phyloP scores from a whole-genome alignment of 2,888 invertebrate species.

The Tenthredo scrophulariae region DNA sequence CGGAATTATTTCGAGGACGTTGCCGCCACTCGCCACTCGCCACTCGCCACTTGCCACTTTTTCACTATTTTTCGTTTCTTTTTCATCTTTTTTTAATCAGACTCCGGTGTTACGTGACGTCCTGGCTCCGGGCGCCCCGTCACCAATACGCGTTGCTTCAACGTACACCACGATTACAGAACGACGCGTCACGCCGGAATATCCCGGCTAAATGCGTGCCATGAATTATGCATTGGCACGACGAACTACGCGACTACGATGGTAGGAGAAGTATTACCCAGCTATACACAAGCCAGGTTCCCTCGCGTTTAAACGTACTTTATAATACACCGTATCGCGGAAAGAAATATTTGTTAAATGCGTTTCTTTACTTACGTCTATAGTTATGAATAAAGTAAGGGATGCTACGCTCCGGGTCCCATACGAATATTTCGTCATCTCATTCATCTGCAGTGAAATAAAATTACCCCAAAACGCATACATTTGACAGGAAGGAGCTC shows the following conservation, averaged over 20 bases:
- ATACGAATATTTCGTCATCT: neutral
- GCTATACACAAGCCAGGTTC: neutral
- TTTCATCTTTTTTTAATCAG: neutral
- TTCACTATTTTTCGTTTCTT: neutral
- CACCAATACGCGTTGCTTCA: conserved; percentile 13
- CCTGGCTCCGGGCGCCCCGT: conserved; percentile 38
- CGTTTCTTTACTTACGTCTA: neutral
- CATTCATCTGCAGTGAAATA: neutral
- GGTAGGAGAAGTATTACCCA: neutral
- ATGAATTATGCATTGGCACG: conserved; percentile 51
- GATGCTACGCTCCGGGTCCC: neutral
- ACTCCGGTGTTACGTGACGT: conserved; percentile 50
- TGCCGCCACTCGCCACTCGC: neutral
- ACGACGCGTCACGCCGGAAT: conserved; percentile 49
- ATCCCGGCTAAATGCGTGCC: conserved; percentile 48
- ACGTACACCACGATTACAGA: conserved; percentile 18
- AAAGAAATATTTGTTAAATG: neutral
- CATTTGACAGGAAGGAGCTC: neutral
- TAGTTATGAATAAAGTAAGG: neutral
- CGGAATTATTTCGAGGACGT: conserved; percentile 35
- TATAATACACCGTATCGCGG: neutral
- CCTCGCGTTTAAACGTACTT: neutral
- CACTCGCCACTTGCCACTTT: neutral
- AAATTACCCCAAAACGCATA: neutral
- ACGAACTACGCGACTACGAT: neutral